phyloP scores from a whole-genome alignment of 1,140 invertebrate genomes.

The Wasmannia auropunctata region DNA sequence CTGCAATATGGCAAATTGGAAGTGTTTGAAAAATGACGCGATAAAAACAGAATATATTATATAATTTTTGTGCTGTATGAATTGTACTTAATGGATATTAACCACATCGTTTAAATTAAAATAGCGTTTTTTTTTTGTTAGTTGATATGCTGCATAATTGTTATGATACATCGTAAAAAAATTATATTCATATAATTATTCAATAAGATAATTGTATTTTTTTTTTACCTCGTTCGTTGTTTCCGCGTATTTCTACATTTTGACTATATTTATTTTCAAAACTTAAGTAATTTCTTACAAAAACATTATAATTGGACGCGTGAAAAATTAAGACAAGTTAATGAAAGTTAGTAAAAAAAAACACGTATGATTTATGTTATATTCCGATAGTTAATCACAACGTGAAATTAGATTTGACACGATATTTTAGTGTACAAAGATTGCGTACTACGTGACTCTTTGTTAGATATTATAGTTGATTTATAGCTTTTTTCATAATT shows the following conservation, averaged over 20 bases:
- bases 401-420: not conserved
- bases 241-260: not conserved
- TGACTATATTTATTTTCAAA: not conserved
- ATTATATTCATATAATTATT: not conserved
- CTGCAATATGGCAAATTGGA: not conserved
- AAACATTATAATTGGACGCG: not conserved
- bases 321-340: not conserved
- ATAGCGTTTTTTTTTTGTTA: not conserved
- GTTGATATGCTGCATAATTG: not conserved
- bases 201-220: not conserved
- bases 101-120: not conserved
- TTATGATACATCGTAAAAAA: not conserved
- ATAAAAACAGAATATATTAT: not conserved
- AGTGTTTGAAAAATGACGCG: not conserved
- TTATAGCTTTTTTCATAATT: not conserved
- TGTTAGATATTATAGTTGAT: conserved; percentile 9
- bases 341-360: not conserved
- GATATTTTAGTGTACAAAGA: not conserved
- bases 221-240: not conserved
- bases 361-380: not conserved
- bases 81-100: not conserved
- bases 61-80: not conserved
- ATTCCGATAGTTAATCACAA: not conserved
- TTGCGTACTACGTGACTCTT: not conserved
- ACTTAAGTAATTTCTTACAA: not conserved